Base-by-base conservation (phyloP, 1,140 invertebrate species). In the Colletes latitarsis region DNA sequence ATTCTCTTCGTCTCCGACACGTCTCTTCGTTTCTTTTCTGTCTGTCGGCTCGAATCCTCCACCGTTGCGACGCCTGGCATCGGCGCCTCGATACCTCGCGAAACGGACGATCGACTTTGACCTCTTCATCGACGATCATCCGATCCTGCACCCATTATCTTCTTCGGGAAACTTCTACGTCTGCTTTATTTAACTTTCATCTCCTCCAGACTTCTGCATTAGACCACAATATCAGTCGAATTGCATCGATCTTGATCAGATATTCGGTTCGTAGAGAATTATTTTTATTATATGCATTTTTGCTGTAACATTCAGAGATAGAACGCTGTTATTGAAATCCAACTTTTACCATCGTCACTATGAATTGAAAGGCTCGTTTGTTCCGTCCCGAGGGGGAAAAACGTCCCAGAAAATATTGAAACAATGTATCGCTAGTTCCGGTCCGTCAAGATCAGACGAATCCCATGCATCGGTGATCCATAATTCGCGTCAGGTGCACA, bases 401-500 rank as follows among this genome's bases (percentile, higher is more conserved):
- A 19, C 6, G n/a, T 9, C 57, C 19, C 3, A 21, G n/a, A n/a
- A 15, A 72, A 21, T 41, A 62, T 57, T 19, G n/a, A 53, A 12
- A 12, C 41, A 30, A 46, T 4, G 57, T 62, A 8, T 21, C 49
- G 19, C 5, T 6, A 17, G 30, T 55, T 17, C 9, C 12, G 14
- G 30, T 64, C 52, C 30, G 46, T 79, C 70, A 57, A 19, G 49
- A 58, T 75, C 68, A 70, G 74, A 62, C 80, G 67, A 72, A 71
- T 68, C 60, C 67, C 67, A 85, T 78, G 68, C 71, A 39, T 19
- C 57, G 19, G 67, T 55, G 39, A 74, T 58, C 63, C 53, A 60
- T 80, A 75, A 82, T 52, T 53, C 60, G 69, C 55, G 81, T 86
- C 85, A 87, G 84, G 77, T 83, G 85, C 84, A 87, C 67, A 53